Percentiles rank a stretch among this genome's conserved stretches.
Conservation (phyloP, 2,113 vertebrate genomes). For the Toxostoma redivivum region DNA sequence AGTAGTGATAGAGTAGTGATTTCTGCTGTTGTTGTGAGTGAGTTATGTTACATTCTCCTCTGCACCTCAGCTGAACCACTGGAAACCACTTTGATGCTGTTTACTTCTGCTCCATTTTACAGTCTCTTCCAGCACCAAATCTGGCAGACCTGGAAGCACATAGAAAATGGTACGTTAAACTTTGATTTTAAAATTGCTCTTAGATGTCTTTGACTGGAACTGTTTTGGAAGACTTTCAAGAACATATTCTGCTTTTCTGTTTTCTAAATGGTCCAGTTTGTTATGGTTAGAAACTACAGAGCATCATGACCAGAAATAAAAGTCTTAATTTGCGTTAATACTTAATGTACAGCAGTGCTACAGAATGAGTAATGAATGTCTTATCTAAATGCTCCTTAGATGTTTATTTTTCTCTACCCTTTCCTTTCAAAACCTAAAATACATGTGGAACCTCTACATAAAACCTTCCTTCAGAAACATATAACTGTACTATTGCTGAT, state of each 20-base stretch:
- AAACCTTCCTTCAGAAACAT: background rate
- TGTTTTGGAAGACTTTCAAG: background rate
- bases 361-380: background rate
- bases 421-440: background rate
- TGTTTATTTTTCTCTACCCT: background rate
- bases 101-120: background rate
- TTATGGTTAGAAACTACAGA: background rate
- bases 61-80: background rate
- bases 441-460: background rate
- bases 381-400: background rate
- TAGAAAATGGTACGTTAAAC: slow-evolving; percentile 67
- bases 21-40: background rate
- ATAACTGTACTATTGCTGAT: background rate
- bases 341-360: background rate
- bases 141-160: slow-evolving; percentile 3
- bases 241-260: background rate
- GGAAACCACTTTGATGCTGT: background rate
- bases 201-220: background rate
- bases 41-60: background rate
- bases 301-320: background rate
- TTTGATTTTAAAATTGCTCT: background rate
- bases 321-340: background rate
- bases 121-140: background rate
- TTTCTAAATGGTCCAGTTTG: background rate
- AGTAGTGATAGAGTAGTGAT: background rate